These are phyloP conservation scores for Andinoacara biseriatus DNA, from an alignment of 2,113 vertebrate genomes.

Conservation along the genomic window DNA sequence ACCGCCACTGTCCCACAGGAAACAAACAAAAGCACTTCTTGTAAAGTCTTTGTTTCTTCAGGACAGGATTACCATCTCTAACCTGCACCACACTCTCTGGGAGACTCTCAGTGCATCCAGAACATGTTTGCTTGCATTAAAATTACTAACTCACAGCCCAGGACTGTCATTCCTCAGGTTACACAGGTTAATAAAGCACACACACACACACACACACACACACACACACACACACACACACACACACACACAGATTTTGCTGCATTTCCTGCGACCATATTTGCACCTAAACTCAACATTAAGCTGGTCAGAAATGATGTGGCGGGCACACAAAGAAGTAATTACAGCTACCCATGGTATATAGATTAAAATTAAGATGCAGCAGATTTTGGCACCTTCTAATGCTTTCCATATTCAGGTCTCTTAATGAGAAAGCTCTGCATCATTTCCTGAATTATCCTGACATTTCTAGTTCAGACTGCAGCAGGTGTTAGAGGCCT, in stretches of 20 bases:
- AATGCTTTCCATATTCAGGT: neutral
- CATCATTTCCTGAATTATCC: slow-evolving; percentile 11
- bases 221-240: too few species aligned
- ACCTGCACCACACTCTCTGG: neutral
- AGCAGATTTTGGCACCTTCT: neutral
- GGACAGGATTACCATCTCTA: neutral
- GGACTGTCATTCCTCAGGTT: neutral
- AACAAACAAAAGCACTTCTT: neutral
- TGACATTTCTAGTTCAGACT: neutral
- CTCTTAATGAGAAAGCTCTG: neutral
- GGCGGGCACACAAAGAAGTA: neutral
- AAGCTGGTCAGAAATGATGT: neutral
- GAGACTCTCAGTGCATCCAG: neutral
- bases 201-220: too few species aligned
- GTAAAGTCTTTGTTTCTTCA: neutral
- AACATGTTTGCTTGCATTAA: neutral
- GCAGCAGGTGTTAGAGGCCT: neutral
- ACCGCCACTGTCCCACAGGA: too few species aligned
- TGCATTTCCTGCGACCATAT: neutral
- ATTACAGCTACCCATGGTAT: neutral
- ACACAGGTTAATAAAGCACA: neutral
- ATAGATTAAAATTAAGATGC: neutral
- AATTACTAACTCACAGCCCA: neutral
- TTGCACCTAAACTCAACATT: neutral
- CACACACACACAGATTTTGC: neutral